Percentiles rank a stretch among this genome's conserved stretches.
Evolutionary conservation across 2,888 invertebrate genomes (phyloP).

Genomic region (Sinodicranocentrus sp.): DNA sequence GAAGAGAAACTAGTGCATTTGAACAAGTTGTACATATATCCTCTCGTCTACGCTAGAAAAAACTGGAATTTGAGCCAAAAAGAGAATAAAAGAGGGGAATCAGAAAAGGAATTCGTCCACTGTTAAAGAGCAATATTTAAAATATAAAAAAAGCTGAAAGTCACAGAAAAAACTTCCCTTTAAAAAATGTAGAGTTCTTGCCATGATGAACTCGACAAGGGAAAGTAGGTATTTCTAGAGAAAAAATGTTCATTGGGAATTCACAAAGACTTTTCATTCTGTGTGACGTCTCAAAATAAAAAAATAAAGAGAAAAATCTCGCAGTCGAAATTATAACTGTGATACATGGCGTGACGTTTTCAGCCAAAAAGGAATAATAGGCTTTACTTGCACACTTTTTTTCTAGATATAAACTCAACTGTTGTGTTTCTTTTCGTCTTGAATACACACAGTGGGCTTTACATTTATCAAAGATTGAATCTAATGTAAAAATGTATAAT

Average conservation of each 20-base stretch:
- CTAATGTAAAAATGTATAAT: neutral
- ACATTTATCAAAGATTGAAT: conserved; percentile 10
- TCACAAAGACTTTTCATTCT: conserved; percentile 45
- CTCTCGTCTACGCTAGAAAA: neutral
- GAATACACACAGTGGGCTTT: too few species aligned
- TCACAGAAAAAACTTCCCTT: neutral
- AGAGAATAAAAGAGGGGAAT: conserved; percentile 27
- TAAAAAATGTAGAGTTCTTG: too few species aligned
- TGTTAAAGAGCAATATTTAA: conserved; percentile 11
- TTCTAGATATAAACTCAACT: conserved; percentile 2
- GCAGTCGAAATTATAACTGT: conserved; percentile 21
- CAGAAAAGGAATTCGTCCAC: conserved; percentile 26
- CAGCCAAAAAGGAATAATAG: too few species aligned
- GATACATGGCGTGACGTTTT: too few species aligned
- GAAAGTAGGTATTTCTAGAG: conserved; percentile 8
- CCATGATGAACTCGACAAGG: conserved; percentile 18
- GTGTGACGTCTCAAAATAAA: conserved; percentile 29
- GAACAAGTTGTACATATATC: neutral
- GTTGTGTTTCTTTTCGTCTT: neutral
- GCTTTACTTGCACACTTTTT: too few species aligned
- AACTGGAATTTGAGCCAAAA: conserved; percentile 39
- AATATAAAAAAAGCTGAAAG: conserved; percentile 18
- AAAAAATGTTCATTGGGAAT: conserved; percentile 48
- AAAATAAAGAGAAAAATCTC: conserved; percentile 14
- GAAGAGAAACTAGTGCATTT: conserved; percentile 14